These are phyloP conservation scores for Trinectes maculatus DNA, from an alignment of 2,113 vertebrate genomes.

Conservation along the genomic window DNA sequence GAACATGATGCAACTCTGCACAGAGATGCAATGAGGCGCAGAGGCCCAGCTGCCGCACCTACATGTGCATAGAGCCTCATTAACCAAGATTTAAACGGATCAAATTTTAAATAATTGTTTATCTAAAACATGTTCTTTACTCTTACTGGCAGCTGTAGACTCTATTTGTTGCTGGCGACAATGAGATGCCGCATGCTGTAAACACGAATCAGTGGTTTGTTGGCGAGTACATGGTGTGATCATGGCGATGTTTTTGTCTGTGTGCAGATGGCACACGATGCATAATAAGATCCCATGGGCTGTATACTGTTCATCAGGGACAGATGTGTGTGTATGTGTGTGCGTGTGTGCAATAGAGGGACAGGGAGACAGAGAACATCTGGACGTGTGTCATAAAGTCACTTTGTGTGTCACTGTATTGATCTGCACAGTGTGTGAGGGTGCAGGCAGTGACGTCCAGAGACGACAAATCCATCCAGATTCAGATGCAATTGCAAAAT, in stretches of 20 bases:
- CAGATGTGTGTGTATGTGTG: constrained; percentile 15
- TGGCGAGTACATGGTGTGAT: not conserved
- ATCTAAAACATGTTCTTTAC: no score
- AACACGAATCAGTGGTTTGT: not conserved
- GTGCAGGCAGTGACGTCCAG: not conserved
- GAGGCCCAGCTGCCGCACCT: constrained; percentile 30
- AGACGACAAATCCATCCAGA: not conserved
- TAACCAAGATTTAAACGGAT: not conserved
- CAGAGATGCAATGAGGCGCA: constrained; percentile 3
- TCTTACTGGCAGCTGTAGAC: no score
- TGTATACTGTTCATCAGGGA: constrained; percentile 33
- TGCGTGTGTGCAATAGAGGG: not conserved
- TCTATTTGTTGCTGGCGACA: no score
- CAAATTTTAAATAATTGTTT: not conserved
- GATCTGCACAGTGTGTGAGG: no score
- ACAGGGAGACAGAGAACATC: no score
- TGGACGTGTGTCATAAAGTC: not conserved
- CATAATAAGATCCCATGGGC: constrained; percentile 58
- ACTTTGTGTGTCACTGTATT: no score
- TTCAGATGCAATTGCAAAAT: not conserved
- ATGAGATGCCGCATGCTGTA: no score
- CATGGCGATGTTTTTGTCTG: constrained; percentile 48
- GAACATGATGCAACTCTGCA: constrained; percentile 19
- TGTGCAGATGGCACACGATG: constrained; percentile 39
- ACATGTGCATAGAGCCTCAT: not conserved